Evolutionary conservation across 2,113 vertebrate species (phyloP).

Genomic region (Coregonus clupeaformis): DNA sequence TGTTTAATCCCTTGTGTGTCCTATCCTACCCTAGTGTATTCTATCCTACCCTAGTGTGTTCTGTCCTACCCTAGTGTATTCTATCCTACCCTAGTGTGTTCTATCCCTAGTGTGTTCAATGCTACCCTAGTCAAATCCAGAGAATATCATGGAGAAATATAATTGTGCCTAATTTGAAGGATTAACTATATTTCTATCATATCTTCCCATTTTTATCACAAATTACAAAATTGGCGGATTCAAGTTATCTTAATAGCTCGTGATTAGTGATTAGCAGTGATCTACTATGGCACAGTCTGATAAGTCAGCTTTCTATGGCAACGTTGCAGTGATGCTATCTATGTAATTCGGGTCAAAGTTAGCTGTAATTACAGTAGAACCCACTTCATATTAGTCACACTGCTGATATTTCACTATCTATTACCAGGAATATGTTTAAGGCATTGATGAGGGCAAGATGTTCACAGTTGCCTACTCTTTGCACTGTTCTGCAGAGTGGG

Average conservation of each 20-base stretch:
- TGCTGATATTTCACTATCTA: neutral
- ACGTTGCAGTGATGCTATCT: slow-evolving; percentile 13
- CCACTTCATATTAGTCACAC: slow-evolving; percentile 12
- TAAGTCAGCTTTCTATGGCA: slow-evolving; percentile 10
- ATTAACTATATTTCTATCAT: slow-evolving; percentile 21
- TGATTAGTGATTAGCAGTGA: slow-evolving; percentile 40
- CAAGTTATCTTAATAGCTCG: slow-evolving; percentile 19
- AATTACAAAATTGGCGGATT: slow-evolving; percentile 1
- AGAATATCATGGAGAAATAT: neutral
- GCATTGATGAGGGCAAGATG: neutral
- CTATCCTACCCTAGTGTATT: too few relatives aligned
- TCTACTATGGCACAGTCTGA: slow-evolving; percentile 22
- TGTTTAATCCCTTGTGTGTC: too few relatives aligned
- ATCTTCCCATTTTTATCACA: slow-evolving; percentile 2
- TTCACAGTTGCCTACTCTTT: neutral
- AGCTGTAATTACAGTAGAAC: slow-evolving; percentile 4
- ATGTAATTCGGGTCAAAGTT: slow-evolving; percentile 1
- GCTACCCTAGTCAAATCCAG: neutral
- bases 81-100: too few relatives aligned
- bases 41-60: too few relatives aligned
- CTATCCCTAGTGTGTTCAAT: too few relatives aligned
- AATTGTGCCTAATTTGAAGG: slow-evolving; percentile 6
- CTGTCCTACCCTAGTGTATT: too few relatives aligned
- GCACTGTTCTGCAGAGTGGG: neutral
- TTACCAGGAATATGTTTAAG: slow-evolving; percentile 4